Evolutionary conservation across 2,113 vertebrate genomes (phyloP).

Genomic region (Perccottus glenii): DNA sequence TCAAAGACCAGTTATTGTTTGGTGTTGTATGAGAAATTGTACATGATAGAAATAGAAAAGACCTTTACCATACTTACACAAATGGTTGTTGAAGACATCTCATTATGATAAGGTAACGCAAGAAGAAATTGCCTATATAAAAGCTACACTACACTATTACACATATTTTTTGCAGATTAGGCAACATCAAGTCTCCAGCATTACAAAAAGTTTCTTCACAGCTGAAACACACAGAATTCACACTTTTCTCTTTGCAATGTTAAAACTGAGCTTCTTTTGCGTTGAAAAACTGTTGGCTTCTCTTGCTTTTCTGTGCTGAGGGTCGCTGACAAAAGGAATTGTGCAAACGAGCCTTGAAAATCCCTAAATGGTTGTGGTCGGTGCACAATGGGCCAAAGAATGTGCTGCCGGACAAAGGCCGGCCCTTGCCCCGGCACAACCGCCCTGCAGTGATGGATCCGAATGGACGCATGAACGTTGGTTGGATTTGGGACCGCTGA

Average conservation of each 20-base stretch:
- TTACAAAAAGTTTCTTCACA: no score
- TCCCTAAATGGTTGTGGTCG: conserved; percentile 92
- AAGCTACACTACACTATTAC: no score
- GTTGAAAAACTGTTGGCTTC: conserved; percentile 42
- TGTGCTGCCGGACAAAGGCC: conserved; percentile 88
- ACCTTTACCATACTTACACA: no score
- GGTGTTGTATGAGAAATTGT: no score
- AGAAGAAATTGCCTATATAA: no score
- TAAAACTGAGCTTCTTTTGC: conserved; percentile 43
- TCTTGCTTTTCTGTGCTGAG: conserved; percentile 84
- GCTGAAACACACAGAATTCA: no score
- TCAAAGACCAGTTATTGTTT: no score
- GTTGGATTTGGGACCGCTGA: conserved; percentile 88
- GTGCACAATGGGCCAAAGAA: conserved; percentile 95
- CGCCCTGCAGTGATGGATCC: conserved; percentile 96
- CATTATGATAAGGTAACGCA: no score
- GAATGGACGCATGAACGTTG: conserved; percentile 98
- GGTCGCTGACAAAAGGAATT: conserved; percentile 95
- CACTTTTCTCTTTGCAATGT: background rate
- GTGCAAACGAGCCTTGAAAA: conserved; percentile 99
- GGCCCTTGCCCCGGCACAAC: conserved; percentile 69
- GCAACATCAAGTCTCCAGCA: no score
- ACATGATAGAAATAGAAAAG: no score
- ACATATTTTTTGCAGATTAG: no score
- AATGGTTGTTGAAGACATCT: no score